Percentiles rank a stretch among this genome's conserved stretches.
phyloP scores from a whole-genome alignment of 2,797 vertebrate species.

The Coilia nasus region DNA sequence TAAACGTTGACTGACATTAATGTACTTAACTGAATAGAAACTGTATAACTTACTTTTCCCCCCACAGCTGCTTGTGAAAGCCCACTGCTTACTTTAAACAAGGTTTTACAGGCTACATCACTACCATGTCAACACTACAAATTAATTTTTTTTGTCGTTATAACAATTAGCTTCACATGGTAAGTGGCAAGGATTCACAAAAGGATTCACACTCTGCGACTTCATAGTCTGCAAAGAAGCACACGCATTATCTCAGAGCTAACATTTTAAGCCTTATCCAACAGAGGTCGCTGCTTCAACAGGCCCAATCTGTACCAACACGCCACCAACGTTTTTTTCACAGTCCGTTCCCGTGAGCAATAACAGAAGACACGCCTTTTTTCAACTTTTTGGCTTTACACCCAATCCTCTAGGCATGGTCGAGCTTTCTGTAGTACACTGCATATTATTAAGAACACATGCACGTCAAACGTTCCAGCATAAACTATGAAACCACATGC shows the following conservation, averaged over 20 bases:
- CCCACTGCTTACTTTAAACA: background rate
- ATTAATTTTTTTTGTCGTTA: no score
- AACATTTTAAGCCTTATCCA: background rate
- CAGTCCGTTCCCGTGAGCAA: background rate
- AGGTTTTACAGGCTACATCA: background rate
- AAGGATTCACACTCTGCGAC: no score
- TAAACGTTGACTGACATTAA: background rate
- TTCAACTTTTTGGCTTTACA: background rate
- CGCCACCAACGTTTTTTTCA: background rate
- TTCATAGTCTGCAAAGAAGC: background rate
- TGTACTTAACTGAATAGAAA: background rate
- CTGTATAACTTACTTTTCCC: background rate
- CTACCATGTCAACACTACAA: background rate
- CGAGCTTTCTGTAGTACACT: background rate
- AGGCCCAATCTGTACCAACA: background rate
- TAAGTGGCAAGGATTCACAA: no score
- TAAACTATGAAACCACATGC: background rate
- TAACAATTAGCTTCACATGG: no score
- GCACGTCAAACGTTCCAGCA: background rate
- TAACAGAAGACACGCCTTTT: background rate
- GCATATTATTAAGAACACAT: background rate
- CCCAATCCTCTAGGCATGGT: background rate
- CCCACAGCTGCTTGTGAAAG: background rate
- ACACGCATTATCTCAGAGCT: background rate
- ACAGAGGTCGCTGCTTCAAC: conserved; percentile 11